Evolutionary conservation across 1,140 invertebrate genomes (phyloP), one percentile per base, ranked within the genome.

Genomic region (Diabrotica virgifera): DNA sequence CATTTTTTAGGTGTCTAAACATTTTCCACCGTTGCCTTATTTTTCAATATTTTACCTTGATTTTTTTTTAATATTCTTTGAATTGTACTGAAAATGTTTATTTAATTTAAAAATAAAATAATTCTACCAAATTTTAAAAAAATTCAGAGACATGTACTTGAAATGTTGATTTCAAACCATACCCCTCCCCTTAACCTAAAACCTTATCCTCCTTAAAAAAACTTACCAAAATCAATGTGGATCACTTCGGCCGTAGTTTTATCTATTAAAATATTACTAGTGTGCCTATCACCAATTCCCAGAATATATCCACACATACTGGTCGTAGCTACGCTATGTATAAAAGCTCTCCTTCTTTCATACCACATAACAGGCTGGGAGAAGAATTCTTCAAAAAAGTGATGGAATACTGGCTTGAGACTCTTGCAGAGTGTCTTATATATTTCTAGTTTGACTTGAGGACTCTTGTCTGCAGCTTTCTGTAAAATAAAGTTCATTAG

Each of bases 251-350:
- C 95, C 9, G 92, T 94, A 13, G 79, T 83, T 73, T 89, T 85
- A 76, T 98, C 95, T 61, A 98, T 87, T 6, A 98, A 82, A 70
- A 98, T 96, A 78, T 98, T 98, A 67, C 89, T 87, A 0, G 93
- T 83, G 75, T 98, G 96, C 59, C 96, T 80, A 80, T 98, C 96
- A 6, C 96, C 95, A 0, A 98, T 79, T 0, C 96, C 95, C 8
- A 98, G 80, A 35, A 98, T 91, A 74, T 96, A 97, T 14, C 96
- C 96, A 66, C 96, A 90, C 87, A 95, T 92, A 5, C 93, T 93
- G 50, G 87, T 88, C 5, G 89, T 89, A n/a, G 92, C 92, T 52
- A 94, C 87, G 80, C 88, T 91, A 71, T 90, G 86, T 0, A 88
- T 95, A 75, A 96, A 98, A 0, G 91, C 89, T 56, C 91, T 78